Conservation (phyloP, 2,888 invertebrate genomes). For the Apodemia duryi region DNA sequence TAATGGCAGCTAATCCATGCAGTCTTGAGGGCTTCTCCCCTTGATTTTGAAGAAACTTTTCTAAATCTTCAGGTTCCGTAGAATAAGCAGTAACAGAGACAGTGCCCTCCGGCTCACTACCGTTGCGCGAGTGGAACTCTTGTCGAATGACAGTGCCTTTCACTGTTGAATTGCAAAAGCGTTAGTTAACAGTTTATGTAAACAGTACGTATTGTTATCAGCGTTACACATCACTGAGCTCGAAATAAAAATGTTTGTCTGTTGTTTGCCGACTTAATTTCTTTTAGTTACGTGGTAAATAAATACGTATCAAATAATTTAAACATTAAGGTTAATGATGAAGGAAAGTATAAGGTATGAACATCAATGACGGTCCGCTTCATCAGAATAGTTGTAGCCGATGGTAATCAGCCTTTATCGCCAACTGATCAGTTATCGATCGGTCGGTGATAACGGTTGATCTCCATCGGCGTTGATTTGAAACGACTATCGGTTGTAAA, state of each 20-base stretch:
- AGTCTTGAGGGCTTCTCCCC: slow-evolving; percentile 59
- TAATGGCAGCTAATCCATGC: slow-evolving; percentile 70
- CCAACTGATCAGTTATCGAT: too few species aligned
- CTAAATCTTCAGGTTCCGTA: slow-evolving; percentile 79
- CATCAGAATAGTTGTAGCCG: too few species aligned
- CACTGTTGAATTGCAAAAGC: slow-evolving; percentile 63
- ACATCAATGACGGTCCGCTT: too few species aligned
- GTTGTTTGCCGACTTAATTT: background rate
- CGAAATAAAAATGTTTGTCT: slow-evolving; percentile 4
- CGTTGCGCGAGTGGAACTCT: slow-evolving; percentile 84
- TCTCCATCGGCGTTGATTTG: too few species aligned
- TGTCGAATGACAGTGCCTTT: slow-evolving; percentile 85
- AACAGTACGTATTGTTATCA: slow-evolving; percentile 31
- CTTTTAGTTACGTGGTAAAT: background rate
- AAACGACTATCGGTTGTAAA: too few species aligned
- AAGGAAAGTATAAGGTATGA: too few species aligned
- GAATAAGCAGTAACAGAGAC: slow-evolving; percentile 86
- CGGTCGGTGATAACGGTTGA: too few species aligned
- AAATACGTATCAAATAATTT: background rate
- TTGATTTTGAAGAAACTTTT: slow-evolving; percentile 55
- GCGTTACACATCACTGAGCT: slow-evolving; percentile 19
- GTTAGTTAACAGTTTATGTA: slow-evolving; percentile 33
- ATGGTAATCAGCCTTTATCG: too few species aligned
- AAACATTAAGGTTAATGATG: background rate
- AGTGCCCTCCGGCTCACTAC: slow-evolving; percentile 83